Percentiles rank a stretch among this genome's conserved stretches.
These are phyloP conservation scores for Neosalanx taihuensis DNA, from an alignment of 2,797 vertebrate genomes.

Conservation along the genomic window DNA sequence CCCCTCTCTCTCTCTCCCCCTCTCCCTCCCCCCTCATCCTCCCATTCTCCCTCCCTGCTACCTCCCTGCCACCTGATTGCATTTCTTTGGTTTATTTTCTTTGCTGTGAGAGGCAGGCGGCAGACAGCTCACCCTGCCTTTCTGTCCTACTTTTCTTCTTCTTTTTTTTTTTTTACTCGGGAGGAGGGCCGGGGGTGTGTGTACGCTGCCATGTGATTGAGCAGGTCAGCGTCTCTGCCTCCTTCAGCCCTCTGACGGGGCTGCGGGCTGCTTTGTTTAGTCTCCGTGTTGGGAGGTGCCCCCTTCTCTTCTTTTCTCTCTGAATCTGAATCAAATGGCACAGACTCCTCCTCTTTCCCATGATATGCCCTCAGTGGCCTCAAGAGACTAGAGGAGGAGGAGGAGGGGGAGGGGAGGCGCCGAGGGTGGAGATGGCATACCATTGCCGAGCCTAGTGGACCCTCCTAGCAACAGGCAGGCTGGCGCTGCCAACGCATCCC, in stretches of 20 bases:
- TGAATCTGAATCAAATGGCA: conserved; percentile 56
- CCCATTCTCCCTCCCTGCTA: conserved; percentile 17
- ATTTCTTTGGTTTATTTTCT: conserved; percentile 27
- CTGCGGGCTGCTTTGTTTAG: conserved; percentile 20
- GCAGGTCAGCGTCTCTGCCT: conserved; percentile 39
- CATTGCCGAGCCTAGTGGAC: conserved; percentile 58
- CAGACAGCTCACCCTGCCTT: conserved; percentile 15
- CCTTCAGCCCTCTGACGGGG: conserved; percentile 51
- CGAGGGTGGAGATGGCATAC: conserved; percentile 53
- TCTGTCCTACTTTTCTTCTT: conserved; percentile 31
- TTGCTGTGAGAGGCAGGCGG: conserved; percentile 35
- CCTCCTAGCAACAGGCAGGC: conserved; percentile 62
- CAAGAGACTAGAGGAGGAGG: conserved; percentile 37
- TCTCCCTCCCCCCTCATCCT: conserved; percentile 36
- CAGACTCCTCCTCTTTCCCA: conserved; percentile 56
- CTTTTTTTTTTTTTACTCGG: background rate
- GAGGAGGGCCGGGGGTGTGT: conserved; percentile 4
- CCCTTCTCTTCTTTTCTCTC: conserved; percentile 51
- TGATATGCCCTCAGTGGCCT: conserved; percentile 51
- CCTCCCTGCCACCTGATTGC: conserved; percentile 26
- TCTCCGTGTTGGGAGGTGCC: conserved; percentile 45
- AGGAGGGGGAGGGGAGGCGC: conserved; percentile 35
- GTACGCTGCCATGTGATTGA: conserved; percentile 17
- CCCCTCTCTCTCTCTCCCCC: background rate
- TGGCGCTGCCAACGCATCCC: conserved; percentile 24